phyloP scores from a whole-genome alignment of 2,113 vertebrate genomes.

The Daphoenositta chrysoptera region DNA sequence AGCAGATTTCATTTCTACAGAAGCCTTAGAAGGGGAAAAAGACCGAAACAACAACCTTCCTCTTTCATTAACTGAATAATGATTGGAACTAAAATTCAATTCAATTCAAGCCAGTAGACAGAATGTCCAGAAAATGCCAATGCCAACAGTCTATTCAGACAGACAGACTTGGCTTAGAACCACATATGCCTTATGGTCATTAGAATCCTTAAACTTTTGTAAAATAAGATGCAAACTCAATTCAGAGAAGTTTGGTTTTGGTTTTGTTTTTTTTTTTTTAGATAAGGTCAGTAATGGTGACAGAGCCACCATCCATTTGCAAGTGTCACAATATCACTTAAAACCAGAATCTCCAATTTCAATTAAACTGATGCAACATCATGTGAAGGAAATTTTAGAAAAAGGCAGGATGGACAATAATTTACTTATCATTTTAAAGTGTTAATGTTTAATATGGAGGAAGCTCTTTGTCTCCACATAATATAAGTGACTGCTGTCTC shows the following conservation, averaged over 20 bases:
- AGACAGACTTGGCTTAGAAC: not conserved
- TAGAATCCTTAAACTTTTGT: not conserved
- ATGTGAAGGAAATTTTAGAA: not conserved
- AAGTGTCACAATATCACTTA: not conserved
- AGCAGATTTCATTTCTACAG: not conserved
- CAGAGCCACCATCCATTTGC: not conserved
- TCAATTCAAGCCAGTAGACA: not conserved
- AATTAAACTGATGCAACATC: not conserved
- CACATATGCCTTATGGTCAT: not conserved
- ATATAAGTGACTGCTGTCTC: not conserved
- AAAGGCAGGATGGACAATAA: not conserved
- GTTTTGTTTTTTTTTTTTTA: not conserved
- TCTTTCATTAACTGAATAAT: not conserved
- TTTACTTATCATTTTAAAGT: not conserved
- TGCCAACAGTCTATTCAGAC: accelerated
- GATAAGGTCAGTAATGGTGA: not conserved
- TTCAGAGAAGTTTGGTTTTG: not conserved
- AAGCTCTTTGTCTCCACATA: not conserved
- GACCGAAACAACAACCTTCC: not conserved
- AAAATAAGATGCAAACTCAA: not conserved
- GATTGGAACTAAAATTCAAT: not conserved
- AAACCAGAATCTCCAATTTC: not conserved
- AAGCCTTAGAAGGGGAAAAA: not conserved
- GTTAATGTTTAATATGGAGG: not conserved
- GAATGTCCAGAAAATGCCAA: not conserved